Evolutionary conservation across 2,888 invertebrate genomes (phyloP).

Genomic region (Drosophila borealis): DNA sequence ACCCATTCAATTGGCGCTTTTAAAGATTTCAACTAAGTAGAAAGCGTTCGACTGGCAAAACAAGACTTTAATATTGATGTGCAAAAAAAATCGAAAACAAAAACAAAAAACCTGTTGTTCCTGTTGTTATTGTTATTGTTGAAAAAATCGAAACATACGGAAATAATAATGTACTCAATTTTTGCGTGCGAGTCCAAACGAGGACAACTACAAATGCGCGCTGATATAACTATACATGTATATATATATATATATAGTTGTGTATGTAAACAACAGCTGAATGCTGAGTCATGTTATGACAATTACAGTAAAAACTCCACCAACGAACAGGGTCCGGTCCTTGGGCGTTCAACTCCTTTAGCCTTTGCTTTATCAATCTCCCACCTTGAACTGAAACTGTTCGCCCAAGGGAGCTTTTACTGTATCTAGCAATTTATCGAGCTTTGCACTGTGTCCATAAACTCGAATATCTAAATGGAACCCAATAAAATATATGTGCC

Average conservation of each 20-base stretch:
- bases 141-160: slow-evolving; percentile 41
- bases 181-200: slow-evolving; percentile 29
- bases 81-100: neutral
- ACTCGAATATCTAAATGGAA: neutral
- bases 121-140: slow-evolving; percentile 24
- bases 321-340: neutral
- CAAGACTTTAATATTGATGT: slow-evolving; percentile 3
- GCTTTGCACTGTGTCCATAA: slow-evolving; percentile 39
- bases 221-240: slow-evolving; percentile 13
- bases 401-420: neutral
- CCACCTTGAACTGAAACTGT: neutral
- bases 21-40: slow-evolving; percentile 18
- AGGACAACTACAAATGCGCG: slow-evolving; percentile 49
- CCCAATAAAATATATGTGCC: slow-evolving; percentile 12
- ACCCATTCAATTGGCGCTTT: slow-evolving; percentile 17
- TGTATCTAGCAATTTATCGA: slow-evolving; percentile 4
- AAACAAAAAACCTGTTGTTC: slow-evolving; percentile 24
- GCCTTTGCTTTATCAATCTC: too few species aligned
- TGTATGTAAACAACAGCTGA: slow-evolving; percentile 5
- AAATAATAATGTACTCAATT: slow-evolving; percentile 46
- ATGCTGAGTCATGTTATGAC: slow-evolving; percentile 19
- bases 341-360: neutral
- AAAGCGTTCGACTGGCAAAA: slow-evolving; percentile 10
- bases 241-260: slow-evolving; percentile 5
- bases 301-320: neutral